Base-by-base conservation (phyloP, 2,113 vertebrate species). In the Natator depressus region DNA sequence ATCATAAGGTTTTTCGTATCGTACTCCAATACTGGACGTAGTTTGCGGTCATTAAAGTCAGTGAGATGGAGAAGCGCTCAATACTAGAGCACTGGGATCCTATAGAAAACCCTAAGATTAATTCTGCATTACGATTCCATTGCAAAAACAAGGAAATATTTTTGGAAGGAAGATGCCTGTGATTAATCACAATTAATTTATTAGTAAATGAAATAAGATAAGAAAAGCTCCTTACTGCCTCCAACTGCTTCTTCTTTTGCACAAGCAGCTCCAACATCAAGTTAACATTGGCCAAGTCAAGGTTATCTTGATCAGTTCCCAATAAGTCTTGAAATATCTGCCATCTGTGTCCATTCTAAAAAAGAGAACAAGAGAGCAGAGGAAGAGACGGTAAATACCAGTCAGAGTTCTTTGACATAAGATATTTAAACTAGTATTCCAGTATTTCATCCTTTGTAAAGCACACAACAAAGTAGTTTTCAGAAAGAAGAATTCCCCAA, bases 171-270 rank as follows among this genome's bases (percentile, higher is more conserved):
- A 87, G 55, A 38, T 13, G 1, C 5, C 53, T 69, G 5, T 80
- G 76, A 79, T 47, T 53, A 81, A 12, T 78, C 38, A 88, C 25
- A 46, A 57, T 82, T 82, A 54, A 49, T 57, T 46, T 83, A 42
- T 42, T 31, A 55, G 38, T 46, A 86, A 85, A 53, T 88, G 84
- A 94, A 94, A n/a, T 4, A 78, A 85, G 13, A 49, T 10, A 92
- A 10, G 35, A 51, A 50, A 88, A 81, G 59, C 27, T 72, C 79
- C 99, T 98, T 97, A 99, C 99, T 88, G 99, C 99, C 98, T 99
- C 99, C 94, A 99, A 97, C 93, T 99, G 99, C 95, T 99, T 99
- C 97, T 99, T 99, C 98, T 99, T 99, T 97, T 99, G 99, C 49
- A 99, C 98, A 92, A 99, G 98, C 53, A 99, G 98, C 96, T 99